Percentiles rank a stretch among this genome's conserved stretches.
Evolutionary conservation across 2,888 invertebrate genomes (phyloP).

Genomic region (Galeruca laticollis): DNA sequence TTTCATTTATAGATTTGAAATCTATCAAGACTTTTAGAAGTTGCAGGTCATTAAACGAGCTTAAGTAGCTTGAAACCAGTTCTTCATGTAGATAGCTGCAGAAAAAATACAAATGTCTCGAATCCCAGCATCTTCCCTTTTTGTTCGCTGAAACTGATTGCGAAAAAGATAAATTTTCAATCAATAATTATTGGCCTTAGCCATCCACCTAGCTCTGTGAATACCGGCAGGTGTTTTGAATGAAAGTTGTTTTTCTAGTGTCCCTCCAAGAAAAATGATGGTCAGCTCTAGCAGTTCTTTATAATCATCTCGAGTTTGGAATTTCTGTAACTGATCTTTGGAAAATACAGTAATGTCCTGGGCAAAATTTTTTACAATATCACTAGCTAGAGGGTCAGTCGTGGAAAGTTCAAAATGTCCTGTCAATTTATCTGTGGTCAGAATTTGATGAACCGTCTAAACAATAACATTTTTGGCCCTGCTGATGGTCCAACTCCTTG

Average conservation of each 20-base stretch:
- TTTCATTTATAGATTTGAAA: too few relatives aligned
- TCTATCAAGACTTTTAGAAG: constrained; percentile 15
- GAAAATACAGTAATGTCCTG: not conserved
- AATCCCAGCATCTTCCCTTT: constrained; percentile 4
- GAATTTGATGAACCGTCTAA: constrained; percentile 30
- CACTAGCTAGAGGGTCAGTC: constrained; percentile 12
- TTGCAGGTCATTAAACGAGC: constrained; percentile 24
- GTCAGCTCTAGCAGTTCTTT: constrained; percentile 46
- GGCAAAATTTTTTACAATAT: constrained; percentile 6
- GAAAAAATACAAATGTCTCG: constrained; percentile 14
- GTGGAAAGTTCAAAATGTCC: constrained; percentile 1
- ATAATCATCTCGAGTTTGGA: constrained; percentile 48
- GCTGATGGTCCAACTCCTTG: constrained; percentile 22
- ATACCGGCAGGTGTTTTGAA: constrained; percentile 48
- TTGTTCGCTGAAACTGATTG: constrained; percentile 45
- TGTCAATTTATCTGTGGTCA: constrained; percentile 21
- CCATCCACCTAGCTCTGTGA: constrained; percentile 52
- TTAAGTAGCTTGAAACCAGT: too few relatives aligned
- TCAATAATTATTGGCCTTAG: constrained; percentile 49
- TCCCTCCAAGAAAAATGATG: too few relatives aligned
- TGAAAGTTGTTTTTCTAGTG: constrained; percentile 36
- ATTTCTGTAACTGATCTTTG: constrained; percentile 20
- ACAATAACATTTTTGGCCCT: constrained; percentile 34
- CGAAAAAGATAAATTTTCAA: constrained; percentile 46
- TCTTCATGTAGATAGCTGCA: constrained; percentile 27